A percentile compares a stretch with the other conserved stretches of the same genome.
Conservation (phyloP, 1,140 invertebrate species). For the Drosophila pallidifrons region DNA sequence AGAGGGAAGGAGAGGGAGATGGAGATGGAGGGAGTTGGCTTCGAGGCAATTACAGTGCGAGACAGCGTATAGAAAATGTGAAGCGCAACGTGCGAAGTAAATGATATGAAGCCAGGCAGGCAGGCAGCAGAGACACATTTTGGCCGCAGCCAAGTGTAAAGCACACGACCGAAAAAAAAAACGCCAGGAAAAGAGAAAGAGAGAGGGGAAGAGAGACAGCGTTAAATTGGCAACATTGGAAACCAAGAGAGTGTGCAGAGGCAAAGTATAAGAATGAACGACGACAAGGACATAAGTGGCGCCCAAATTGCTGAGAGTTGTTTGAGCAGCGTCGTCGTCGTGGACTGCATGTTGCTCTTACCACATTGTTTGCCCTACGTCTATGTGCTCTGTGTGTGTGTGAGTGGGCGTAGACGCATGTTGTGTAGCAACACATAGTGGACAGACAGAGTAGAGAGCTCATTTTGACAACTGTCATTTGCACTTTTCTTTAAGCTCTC, state of each 20-base stretch:
- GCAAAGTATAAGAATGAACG: slow-evolving; percentile 4
- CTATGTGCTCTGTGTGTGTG: neutral
- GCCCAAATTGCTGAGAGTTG: slow-evolving; percentile 58
- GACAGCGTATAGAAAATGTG: slow-evolving; percentile 48
- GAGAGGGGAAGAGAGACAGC: slow-evolving; percentile 3
- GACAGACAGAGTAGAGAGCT: slow-evolving; percentile 9
- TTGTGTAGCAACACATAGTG: slow-evolving; percentile 30
- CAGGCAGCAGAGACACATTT: slow-evolving; percentile 44
- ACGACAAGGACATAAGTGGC: slow-evolving; percentile 49
- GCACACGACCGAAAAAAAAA: slow-evolving; percentile 17
- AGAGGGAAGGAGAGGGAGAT: neutral
- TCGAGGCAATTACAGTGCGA: slow-evolving; percentile 70
- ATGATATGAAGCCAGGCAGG: slow-evolving; percentile 44
- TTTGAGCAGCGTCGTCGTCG: slow-evolving; percentile 17
- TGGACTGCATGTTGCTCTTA: neutral
- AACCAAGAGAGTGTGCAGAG: neutral
- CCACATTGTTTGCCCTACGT: slow-evolving; percentile 16
- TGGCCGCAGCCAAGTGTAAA: slow-evolving; percentile 76
- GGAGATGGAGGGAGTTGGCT: neutral
- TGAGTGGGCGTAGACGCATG: slow-evolving; percentile 13
- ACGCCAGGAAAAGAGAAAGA: neutral
- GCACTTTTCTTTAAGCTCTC: slow-evolving; percentile 13
- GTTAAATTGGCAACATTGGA: slow-evolving; percentile 40
- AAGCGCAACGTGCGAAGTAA: slow-evolving; percentile 66
- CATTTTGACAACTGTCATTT: slow-evolving; percentile 40